Evolutionary conservation across 2,888 invertebrate genomes (phyloP), one percentile per base, ranked within the genome.

Genomic region (Argyresthia albistria): DNA sequence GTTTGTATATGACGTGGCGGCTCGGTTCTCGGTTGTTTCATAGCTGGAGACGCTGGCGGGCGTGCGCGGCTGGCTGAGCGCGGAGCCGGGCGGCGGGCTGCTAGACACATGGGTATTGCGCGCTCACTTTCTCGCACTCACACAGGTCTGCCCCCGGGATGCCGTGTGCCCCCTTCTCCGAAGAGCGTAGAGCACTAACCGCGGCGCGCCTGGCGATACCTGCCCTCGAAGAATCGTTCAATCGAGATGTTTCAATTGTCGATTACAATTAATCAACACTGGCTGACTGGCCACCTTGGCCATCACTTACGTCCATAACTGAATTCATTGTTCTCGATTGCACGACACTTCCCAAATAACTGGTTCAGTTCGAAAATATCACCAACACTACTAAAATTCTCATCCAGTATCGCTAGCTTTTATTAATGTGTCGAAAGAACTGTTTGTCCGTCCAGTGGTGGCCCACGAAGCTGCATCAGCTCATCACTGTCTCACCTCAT

Each of bases 81-180:
- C 83, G 63, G 86, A 82, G 65, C 81, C 83, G 60, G 80, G 77
- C 74, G 57, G 73, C 70, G 82, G 75, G 65, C 82, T 87, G 71
- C 82, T 88, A 75, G 87, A 88, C 81, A 87, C 86, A 72, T 88
- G 87, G 88, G 88, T 88, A 88, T 87, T 88, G 84, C 86, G 86
- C 86, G 87, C 87, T 86, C 87, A 81, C 86, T 87, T 84, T 80
- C 83, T 87, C 80, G 82, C 84, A 81, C 83, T 86, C 80, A 82
- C 86, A 80, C 86, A 87, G 87, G 87, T 87, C 84, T 84, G 86
- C 77, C 74, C 77, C 80, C 49, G 50, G 43, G 49, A 43, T 25
- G 10, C 49, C 45, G 67, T 70, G 66, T 67, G 61, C 63, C 57
- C 55, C 67, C 48, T 37, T 16, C 12, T 25, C 35, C 47, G 12